These are phyloP conservation scores for Frieseomelitta varia DNA, from an alignment of 1,140 invertebrate species.

Conservation along the genomic window DNA sequence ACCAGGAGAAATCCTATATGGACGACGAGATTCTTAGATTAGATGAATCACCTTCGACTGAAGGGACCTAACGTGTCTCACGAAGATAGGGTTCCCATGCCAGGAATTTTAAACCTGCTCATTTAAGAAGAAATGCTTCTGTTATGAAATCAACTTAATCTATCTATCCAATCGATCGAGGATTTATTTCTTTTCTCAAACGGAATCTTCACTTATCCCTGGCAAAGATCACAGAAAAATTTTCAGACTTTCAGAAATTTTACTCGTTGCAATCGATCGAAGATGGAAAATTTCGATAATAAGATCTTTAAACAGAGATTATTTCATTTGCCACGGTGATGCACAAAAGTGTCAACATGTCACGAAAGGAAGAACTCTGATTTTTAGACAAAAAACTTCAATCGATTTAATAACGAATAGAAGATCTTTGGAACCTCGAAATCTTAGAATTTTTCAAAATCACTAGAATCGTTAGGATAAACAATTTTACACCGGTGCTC, in stretches of 20 bases:
- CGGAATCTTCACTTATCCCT: neutral
- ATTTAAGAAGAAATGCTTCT: conserved; percentile 52
- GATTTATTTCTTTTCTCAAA: neutral
- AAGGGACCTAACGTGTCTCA: conserved; percentile 60
- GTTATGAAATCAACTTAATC: conserved; percentile 57
- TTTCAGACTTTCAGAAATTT: no score
- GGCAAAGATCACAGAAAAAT: neutral
- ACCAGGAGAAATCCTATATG: conserved; percentile 65
- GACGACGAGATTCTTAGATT: conserved; percentile 65
- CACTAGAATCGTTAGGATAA: neutral
- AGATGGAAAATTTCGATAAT: neutral
- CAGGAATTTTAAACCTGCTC: conserved; percentile 42
- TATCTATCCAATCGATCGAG: neutral
- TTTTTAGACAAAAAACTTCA: no score
- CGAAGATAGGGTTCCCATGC: conserved; percentile 64
- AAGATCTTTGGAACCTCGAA: no score
- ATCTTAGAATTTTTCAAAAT: neutral
- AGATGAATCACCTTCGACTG: conserved; percentile 63
- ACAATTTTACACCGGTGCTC: neutral
- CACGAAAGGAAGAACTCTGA: no score
- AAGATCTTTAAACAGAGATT: no score
- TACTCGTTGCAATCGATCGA: no score
- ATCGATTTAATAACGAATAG: no score
- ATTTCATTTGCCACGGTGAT: no score
- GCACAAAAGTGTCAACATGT: no score